Evolutionary conservation across 1,140 invertebrate species (phyloP).

Genomic region (Drosophila sproati): DNA sequence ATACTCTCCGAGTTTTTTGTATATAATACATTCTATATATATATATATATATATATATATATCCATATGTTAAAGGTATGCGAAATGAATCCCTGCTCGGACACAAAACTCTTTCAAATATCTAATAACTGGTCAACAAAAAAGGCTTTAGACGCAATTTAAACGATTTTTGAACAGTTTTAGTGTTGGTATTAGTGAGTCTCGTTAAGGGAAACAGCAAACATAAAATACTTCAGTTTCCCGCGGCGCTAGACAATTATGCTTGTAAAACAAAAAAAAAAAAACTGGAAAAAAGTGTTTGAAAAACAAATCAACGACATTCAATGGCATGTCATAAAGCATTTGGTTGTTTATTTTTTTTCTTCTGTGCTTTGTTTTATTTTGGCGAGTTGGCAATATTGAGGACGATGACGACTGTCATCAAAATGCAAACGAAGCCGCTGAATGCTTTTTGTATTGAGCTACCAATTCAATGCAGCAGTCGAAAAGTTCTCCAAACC

Average conservation of each 20-base stretch:
- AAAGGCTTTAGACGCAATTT: background rate
- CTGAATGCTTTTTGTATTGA: slow-evolving; percentile 68
- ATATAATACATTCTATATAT: no score
- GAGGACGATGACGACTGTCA: slow-evolving; percentile 63
- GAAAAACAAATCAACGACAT: slow-evolving; percentile 73
- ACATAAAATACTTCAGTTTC: slow-evolving; percentile 49
- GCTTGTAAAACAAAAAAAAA: slow-evolving; percentile 29
- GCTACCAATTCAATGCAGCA: slow-evolving; percentile 46
- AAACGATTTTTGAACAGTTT: background rate
- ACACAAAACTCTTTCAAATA: background rate
- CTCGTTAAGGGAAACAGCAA: slow-evolving; percentile 32
- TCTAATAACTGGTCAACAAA: background rate
- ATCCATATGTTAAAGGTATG: no score
- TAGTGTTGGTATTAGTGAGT: slow-evolving; percentile 32
- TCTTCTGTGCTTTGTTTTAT: background rate
- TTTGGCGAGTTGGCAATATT: slow-evolving; percentile 34
- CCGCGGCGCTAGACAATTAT: slow-evolving; percentile 57
- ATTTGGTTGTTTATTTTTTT: slow-evolving; percentile 48
- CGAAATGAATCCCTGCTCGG: background rate
- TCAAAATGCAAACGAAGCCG: slow-evolving; percentile 82
- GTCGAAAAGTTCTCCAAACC: slow-evolving; percentile 39
- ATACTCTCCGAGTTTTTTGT: no score
- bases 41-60: no score
- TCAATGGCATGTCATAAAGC: slow-evolving; percentile 82
- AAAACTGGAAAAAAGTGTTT: slow-evolving; percentile 29